Evolutionary conservation across 2,888 invertebrate species (phyloP).

Genomic region (Drosophila phalerata): DNA sequence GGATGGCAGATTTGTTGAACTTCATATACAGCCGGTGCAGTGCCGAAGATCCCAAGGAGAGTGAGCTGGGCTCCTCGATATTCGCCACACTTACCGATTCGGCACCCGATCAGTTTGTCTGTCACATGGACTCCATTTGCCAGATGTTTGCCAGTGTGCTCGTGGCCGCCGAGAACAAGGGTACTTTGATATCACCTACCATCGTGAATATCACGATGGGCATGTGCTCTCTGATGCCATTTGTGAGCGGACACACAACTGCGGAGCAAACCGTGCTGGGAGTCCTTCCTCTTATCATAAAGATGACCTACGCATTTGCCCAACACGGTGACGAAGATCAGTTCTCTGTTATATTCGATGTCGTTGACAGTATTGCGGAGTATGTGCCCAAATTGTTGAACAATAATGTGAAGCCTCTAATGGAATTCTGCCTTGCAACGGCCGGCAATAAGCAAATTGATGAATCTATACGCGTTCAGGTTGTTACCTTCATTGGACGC

Average conservation of each 20-base stretch:
- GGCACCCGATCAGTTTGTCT: slow-evolving; percentile 89
- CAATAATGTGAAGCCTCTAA: slow-evolving; percentile 88
- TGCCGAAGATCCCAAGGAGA: slow-evolving; percentile 82
- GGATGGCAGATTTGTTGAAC: slow-evolving; percentile 83
- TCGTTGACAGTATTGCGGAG: slow-evolving; percentile 84
- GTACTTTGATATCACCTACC: slow-evolving; percentile 83
- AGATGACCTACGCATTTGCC: slow-evolving; percentile 88
- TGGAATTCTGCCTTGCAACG: slow-evolving; percentile 89
- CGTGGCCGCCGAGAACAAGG: slow-evolving; percentile 79
- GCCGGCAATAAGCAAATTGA: slow-evolving; percentile 87
- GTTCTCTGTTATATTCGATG: slow-evolving; percentile 83
- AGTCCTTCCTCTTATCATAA: slow-evolving; percentile 88
- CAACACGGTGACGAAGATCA: slow-evolving; percentile 86
- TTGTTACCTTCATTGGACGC: slow-evolving; percentile 89
- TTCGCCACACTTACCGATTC: slow-evolving; percentile 90
- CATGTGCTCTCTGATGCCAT: slow-evolving; percentile 89
- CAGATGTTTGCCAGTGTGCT: slow-evolving; percentile 85
- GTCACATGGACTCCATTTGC: slow-evolving; percentile 88
- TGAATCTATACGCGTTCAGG: slow-evolving; percentile 89
- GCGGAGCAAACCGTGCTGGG: slow-evolving; percentile 87
- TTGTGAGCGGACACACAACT: slow-evolving; percentile 87
- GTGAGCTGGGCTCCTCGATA: slow-evolving; percentile 86
- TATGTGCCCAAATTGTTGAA: slow-evolving; percentile 83
- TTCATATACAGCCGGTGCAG: slow-evolving; percentile 83
- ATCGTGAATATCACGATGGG: slow-evolving; percentile 86